Evolutionary conservation across 1,140 invertebrate genomes (phyloP).

Genomic region (Drosophila tani): DNA sequence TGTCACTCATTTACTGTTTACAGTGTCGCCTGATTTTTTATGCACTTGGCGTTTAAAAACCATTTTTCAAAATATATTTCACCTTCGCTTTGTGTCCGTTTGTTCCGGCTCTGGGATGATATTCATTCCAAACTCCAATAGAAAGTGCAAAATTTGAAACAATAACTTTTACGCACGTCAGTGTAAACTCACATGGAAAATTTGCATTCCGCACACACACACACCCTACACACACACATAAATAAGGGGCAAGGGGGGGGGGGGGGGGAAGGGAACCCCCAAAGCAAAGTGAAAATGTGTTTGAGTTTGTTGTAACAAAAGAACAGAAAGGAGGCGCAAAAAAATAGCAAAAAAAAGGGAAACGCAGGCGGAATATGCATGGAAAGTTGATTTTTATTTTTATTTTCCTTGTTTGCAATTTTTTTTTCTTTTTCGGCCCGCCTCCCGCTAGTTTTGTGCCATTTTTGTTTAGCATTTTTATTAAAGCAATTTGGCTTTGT

Average conservation of each 20-base stretch:
- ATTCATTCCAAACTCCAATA: constrained; percentile 53
- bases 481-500: constrained; percentile 73
- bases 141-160: constrained; percentile 81
- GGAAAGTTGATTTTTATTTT: constrained; percentile 42
- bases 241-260: not conserved
- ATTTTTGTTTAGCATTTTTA: constrained; percentile 56
- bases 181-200: constrained; percentile 74
- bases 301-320: constrained; percentile 75
- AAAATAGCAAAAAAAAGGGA: constrained; percentile 3
- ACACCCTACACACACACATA: constrained; percentile 13
- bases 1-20: no score
- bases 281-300: constrained; percentile 79
- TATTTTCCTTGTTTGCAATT: constrained; percentile 23
- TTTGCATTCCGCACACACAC: constrained; percentile 59
- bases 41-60: constrained; percentile 24
- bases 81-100: constrained; percentile 11
- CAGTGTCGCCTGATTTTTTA: not conserved
- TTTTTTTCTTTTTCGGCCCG: constrained; percentile 2
- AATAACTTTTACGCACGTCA: constrained; percentile 81
- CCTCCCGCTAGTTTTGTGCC: constrained; percentile 2
- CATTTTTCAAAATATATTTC: constrained; percentile 59
- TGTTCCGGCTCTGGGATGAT: constrained; percentile 9
- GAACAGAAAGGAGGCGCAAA: constrained; percentile 23
- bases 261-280: constrained; percentile 23
- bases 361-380: constrained; percentile 44